A percentile compares a stretch with the other conserved stretches of the same genome.
Conservation (phyloP, 2,888 invertebrate species). For the Busseola fusca region DNA sequence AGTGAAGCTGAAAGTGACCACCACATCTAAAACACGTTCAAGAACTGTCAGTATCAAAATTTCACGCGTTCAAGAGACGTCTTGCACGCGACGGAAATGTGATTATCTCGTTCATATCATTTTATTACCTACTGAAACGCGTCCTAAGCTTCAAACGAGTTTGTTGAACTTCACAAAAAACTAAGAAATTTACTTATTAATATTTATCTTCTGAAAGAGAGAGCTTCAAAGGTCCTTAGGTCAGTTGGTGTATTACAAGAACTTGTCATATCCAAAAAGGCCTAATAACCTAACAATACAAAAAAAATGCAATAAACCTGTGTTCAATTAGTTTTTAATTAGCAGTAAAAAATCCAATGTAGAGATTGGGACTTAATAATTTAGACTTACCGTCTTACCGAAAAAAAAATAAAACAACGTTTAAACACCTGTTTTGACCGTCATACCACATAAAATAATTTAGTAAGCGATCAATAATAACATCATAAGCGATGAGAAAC, state of each 20-base stretch:
- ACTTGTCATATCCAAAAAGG: background rate
- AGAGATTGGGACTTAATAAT: background rate
- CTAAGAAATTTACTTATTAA: too few relatives aligned
- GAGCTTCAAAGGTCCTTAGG: background rate
- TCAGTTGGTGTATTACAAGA: background rate
- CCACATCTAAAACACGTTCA: too few relatives aligned
- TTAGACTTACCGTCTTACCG: background rate
- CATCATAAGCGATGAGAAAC: background rate
- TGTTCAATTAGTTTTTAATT: background rate
- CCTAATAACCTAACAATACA: background rate
- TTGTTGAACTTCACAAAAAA: background rate
- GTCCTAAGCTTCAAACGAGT: background rate
- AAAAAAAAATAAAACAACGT: too few relatives aligned
- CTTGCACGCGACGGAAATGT: background rate
- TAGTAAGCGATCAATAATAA: too few relatives aligned
- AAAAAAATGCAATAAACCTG: background rate
- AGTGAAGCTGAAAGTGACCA: too few relatives aligned
- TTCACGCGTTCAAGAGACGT: too few relatives aligned
- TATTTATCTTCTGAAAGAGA: background rate
- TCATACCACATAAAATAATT: background rate
- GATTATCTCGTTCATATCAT: background rate
- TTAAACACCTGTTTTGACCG: too few relatives aligned
- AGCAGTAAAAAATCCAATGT: background rate
- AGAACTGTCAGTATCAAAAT: too few relatives aligned
- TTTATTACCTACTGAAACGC: background rate